Percentiles rank a stretch among this genome's conserved stretches.
These are phyloP conservation scores for Oceanites oceanicus DNA, from an alignment of 2,113 vertebrate species.

Conservation along the genomic window DNA sequence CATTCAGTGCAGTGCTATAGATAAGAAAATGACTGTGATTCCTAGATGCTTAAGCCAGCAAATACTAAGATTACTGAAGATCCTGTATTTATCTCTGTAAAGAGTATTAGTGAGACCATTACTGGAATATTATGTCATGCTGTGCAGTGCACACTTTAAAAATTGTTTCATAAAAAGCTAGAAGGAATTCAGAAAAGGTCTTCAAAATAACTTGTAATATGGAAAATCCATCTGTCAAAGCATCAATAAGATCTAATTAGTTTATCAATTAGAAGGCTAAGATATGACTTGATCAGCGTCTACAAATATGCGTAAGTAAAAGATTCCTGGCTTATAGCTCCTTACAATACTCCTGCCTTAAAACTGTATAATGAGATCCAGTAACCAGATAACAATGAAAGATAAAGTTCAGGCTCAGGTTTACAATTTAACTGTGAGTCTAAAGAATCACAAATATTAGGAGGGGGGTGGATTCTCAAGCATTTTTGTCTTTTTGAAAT, in stretches of 20 bases:
- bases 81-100: background rate
- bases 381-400: background rate
- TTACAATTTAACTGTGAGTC: background rate
- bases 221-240: background rate
- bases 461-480: background rate
- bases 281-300: background rate
- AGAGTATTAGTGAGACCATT: background rate
- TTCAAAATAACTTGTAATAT: background rate
- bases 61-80: background rate
- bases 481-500: background rate
- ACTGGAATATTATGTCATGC: background rate
- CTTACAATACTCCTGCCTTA: background rate
- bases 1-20: background rate
- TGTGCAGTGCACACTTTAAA: background rate
- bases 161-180: background rate
- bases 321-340: background rate
- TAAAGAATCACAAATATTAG: background rate
- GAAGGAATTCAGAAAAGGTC: background rate
- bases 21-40: background rate
- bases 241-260: background rate
- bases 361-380: background rate
- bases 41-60: background rate
- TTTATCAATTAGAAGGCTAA: background rate
- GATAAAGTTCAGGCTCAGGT: background rate
- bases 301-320: background rate